Evolutionary conservation across 2,113 vertebrate genomes (phyloP), one percentile per base, ranked within the genome.

Genomic region (Coregonus clupeaformis): DNA sequence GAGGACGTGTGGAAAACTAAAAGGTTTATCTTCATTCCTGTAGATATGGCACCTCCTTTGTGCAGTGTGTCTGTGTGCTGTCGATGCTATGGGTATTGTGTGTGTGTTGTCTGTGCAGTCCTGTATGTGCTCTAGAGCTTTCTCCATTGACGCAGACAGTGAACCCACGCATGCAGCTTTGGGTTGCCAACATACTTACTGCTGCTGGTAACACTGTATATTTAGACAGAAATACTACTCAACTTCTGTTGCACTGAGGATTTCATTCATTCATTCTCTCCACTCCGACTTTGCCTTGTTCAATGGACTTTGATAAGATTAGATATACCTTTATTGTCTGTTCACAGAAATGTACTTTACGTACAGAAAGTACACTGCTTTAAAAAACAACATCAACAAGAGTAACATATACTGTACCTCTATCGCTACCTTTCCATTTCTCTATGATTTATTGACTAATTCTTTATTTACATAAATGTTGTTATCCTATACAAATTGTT

Each of bases 151-250:
- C 29, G 5, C 29, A 67, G 64, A 67, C 64, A 5, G 25, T 29
- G 24, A 27, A 32, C 64, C 64, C 64, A 32, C 30, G 27, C 30
- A 1, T 20, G n/a, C 49, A 52, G 49, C 16, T 18, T 18, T 52
- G 49, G 16, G 22, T 64, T 16, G 32, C 36, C 52, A 71, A 18
- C 52, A 32, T 13, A 25, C 36, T 30, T 71, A 29, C n/a, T 7
- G 29, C 22, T 42, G n/a, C 49, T 52, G 49, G 13, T 27, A 14
- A 1, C 49, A 18, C 13, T 52, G 36, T 73, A 73, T 64, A 79
- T 81, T 85, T 82, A 86, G 78, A 78, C 73, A 65, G 22, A 25
- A 16, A 62, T n/a, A 36, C 52, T 57, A 55, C 42, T 7, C 7
- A 6, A 14, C 62, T 36, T 66, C 27, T 49, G 47, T 49, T 49